Base-by-base conservation (phyloP, 2,113 vertebrate species). In the Nothocercus julius region DNA sequence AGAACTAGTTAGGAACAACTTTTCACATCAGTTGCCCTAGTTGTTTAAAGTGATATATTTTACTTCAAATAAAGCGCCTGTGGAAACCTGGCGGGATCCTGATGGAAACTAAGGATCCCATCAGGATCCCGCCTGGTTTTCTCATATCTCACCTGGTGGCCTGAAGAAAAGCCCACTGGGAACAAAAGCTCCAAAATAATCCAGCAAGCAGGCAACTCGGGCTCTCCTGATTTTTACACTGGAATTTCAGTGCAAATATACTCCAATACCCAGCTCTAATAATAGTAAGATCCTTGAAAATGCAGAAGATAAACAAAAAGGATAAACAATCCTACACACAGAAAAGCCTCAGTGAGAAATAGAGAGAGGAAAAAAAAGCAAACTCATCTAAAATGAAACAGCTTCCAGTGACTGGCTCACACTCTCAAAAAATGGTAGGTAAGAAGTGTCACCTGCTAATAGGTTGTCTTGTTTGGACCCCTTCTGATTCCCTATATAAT, bases 331-430 rank as follows among this genome's bases (percentile, higher is more conserved):
- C 42, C 36, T 7, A 21, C 30, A 34, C 56, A 74, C 49, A 45
- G 38, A 84, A 82, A 78, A 92, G 61, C 38, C 44, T 8, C 85
- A 66, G 10, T 44, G 9, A 79, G 75, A 66, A 82, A n/a, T 32
- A n/a, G 79, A 36, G 61, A 0, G 1, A 27, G 21, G 2, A 0
- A 0, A 11, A 47, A 53, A 63, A 61, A 53, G 19, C 25, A 79
- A 30, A 2, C 38, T 89, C 7, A 73, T 19, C 34, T 25, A 7
- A 83, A 89, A 25, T 36, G 17, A 73, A 73, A 53, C 21, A 28
- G 32, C 15, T 70, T 56, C 45, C 36, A 67, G 32, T 17, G 15
- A 54, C n/a, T 70, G 11, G 18, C 45, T 70, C 24, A 27, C 68
- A 27, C 32, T 25, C 36, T 13, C 45, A 51, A 11, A 21, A n/a